Base-by-base conservation (phyloP, 1,140 invertebrate species). In the Drosophila parabipectinata region DNA sequence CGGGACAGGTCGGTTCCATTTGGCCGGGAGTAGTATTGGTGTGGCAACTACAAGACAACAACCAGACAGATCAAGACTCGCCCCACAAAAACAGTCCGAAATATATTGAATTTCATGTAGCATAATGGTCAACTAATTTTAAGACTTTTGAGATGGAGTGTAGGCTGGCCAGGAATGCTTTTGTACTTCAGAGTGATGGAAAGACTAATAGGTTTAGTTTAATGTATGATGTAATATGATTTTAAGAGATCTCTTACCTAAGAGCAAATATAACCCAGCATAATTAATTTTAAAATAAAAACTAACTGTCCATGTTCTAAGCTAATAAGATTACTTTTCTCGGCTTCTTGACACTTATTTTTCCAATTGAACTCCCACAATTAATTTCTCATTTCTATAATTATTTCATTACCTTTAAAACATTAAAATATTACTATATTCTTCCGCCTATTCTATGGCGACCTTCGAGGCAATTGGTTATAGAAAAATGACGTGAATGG, bases 391-490 rank as follows among this genome's bases (percentile, higher is more conserved):
- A 37, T 51, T 34, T 21, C 37, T n/a, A 14, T 7, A 9, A 15
- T 37, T 18, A 18, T 14, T 45, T 15, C 21, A 8, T 53, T 62
- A 62, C 50, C 1, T 32, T 32, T 9, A 68, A n/a, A 6, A 55
- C 24, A 10, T 52, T 10, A 52, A 39, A 34, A 1, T 2, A 9
- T 10, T 61, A 10, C 15, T 50, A 21, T 21, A 28, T 47, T 79
- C 53, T 57, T 54, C 15, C 21, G n/a, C 44, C 24, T 51, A 34
- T 15, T 62, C 44, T 54, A 15, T 51, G 28, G 15, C 57, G 63
- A 88, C 82, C 83, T 88, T 88, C 75, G 28, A 10, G 32, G 3
- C 72, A 88, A 80, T 85, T 77, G 67, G 32, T 10, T 41, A 3
- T 66, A 44, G 55, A 39, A 59, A 44, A 78, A 68, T 47, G 9